phyloP scores from a whole-genome alignment of 2,113 vertebrate species.

The Pseudolaguvia tuberculata region DNA sequence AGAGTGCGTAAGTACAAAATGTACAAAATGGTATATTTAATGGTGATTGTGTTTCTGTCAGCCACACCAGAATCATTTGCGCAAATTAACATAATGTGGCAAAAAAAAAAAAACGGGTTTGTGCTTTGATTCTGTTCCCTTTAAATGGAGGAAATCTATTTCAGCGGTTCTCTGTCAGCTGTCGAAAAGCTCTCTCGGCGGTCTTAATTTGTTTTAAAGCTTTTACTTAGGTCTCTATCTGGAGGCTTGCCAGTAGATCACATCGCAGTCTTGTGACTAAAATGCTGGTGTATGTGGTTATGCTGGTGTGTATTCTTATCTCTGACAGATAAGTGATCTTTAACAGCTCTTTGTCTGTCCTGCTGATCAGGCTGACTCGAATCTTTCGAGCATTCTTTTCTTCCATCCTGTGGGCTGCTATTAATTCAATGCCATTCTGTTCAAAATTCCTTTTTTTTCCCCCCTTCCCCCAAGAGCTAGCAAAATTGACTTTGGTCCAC shows the following conservation, averaged over 20 bases:
- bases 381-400: not conserved
- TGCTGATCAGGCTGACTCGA: not conserved
- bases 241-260: not conserved
- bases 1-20: not conserved
- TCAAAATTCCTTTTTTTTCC: not conserved
- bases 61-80: not conserved
- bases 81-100: not conserved
- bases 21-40: not conserved
- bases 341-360: not conserved
- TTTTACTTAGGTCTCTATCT: not conserved
- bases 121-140: not conserved
- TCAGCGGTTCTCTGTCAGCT: not conserved
- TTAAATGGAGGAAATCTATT: too few species aligned
- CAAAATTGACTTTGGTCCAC: not conserved
- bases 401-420: not conserved
- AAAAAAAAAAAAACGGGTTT: not conserved
- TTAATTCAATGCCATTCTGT: not conserved
- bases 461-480: not conserved
- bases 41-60: not conserved
- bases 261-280: not conserved
- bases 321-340: not conserved
- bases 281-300: not conserved
- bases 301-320: not conserved
- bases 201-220: not conserved
- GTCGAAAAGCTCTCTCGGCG: not conserved